Evolutionary conservation across 2,888 invertebrate genomes (phyloP).

Genomic region (Sesia bembeciformis): DNA sequence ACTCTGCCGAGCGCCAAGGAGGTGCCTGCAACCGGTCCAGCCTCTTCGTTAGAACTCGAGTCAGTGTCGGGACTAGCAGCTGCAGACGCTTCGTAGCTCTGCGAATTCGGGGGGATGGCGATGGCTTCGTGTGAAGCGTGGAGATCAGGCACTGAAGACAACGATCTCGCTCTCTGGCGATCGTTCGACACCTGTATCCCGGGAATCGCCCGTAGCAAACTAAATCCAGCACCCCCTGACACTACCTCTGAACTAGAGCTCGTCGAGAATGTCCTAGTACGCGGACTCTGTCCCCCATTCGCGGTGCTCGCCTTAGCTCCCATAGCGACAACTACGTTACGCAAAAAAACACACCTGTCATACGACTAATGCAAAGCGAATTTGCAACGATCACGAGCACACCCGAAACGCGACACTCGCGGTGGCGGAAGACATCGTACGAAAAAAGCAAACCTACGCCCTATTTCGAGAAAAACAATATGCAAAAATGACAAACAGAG

Average conservation of each 20-base stretch:
- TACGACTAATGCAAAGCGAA: conserved; percentile 26
- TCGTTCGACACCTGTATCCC: conserved; percentile 84
- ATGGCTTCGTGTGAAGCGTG: conserved; percentile 75
- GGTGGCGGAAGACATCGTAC: conserved; percentile 69
- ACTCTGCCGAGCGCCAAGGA: conserved; percentile 82
- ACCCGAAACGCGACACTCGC: conserved; percentile 52
- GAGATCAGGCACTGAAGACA: conserved; percentile 88
- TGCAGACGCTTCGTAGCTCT: conserved; percentile 77
- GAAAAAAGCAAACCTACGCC: conserved; percentile 26
- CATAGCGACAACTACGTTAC: conserved; percentile 73
- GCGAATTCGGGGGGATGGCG: conserved; percentile 77
- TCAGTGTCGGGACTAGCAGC: conserved; percentile 80
- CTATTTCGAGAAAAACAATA: conserved; percentile 36
- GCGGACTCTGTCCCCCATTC: conserved; percentile 83
- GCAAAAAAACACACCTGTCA: conserved; percentile 59
- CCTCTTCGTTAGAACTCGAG: conserved; percentile 81
- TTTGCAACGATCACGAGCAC: conserved; percentile 54
- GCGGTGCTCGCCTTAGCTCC: conserved; percentile 91
- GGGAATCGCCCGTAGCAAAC: conserved; percentile 80
- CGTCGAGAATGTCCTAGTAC: conserved; percentile 84
- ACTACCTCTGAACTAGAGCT: conserved; percentile 80
- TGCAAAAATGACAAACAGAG: conserved; percentile 42
- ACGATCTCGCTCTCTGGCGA: conserved; percentile 86
- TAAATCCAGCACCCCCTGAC: conserved; percentile 76
- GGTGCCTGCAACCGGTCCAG: conserved; percentile 50